Evolutionary conservation across 2,888 invertebrate species (phyloP).

Genomic region (Orthosia incerta): DNA sequence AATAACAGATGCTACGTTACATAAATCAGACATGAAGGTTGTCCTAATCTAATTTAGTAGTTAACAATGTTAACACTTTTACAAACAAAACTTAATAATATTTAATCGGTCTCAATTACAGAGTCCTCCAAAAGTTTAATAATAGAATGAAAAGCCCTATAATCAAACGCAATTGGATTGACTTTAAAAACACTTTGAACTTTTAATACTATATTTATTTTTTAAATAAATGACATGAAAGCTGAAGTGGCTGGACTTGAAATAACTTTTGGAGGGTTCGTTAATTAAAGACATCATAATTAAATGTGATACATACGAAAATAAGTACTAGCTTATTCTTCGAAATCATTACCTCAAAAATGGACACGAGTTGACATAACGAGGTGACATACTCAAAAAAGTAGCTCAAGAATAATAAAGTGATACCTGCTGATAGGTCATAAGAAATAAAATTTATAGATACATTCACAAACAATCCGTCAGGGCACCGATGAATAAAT

Average conservation of each 20-base stretch:
- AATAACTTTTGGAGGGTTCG: not conserved
- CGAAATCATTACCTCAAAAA: slow-evolving; percentile 15
- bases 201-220: no score
- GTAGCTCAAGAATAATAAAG: slow-evolving; percentile 31
- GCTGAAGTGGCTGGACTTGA: no score
- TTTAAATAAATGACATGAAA: no score
- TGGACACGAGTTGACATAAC: slow-evolving; percentile 19
- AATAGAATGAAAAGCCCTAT: no score
- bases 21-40: not conserved
- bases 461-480: slow-evolving; percentile 65
- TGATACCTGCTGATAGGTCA: slow-evolving; percentile 27
- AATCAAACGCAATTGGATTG: no score
- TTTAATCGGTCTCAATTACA: not conserved
- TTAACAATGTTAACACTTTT: not conserved
- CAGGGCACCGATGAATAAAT: slow-evolving; percentile 73
- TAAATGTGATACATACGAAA: not conserved
- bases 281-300: not conserved
- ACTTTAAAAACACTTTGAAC: no score
- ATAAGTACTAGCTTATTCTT: not conserved
- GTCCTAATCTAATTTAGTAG: slow-evolving; percentile 7
- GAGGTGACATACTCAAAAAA: slow-evolving; percentile 24
- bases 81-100: not conserved
- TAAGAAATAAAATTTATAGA: slow-evolving; percentile 39
- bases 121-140: not conserved
- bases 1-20: slow-evolving; percentile 9